Conservation (phyloP, 2,113 vertebrate genomes). For the Malurus cyaneus region DNA sequence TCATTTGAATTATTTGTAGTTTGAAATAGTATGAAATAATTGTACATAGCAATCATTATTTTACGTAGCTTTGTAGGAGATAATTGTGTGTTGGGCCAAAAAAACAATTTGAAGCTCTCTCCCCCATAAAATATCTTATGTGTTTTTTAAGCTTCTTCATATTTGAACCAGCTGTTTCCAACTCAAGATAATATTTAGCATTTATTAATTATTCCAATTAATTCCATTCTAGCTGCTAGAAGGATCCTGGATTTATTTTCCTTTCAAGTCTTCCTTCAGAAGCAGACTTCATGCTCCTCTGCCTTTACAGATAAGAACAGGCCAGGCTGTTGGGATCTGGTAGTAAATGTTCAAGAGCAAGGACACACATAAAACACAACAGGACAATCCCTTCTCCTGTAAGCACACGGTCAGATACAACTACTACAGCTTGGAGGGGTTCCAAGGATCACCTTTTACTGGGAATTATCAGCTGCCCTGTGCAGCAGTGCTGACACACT, state of each 20-base stretch:
- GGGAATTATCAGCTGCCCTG: slow-evolving; percentile 4
- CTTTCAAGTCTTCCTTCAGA: background rate
- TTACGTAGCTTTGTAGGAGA: background rate
- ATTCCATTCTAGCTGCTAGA: background rate
- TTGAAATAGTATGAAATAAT: background rate
- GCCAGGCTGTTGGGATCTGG: background rate
- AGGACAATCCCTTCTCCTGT: background rate
- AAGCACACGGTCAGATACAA: background rate
- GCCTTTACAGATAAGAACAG: background rate
- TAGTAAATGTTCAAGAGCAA: background rate
- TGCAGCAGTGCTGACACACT: background rate
- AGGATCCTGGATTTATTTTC: background rate
- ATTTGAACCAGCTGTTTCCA: background rate
- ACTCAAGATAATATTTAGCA: background rate
- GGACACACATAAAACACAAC: background rate
- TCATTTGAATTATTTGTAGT: background rate
- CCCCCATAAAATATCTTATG: background rate
- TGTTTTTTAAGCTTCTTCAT: background rate
- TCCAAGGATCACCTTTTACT: background rate
- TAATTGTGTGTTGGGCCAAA: background rate
- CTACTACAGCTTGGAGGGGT: background rate
- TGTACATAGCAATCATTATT: background rate
- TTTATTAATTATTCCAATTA: slow-evolving; percentile 13
- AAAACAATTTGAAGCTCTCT: background rate
- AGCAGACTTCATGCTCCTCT: background rate